Evolutionary conservation across 2,888 invertebrate species (phyloP).

Genomic region (Nebria salina): DNA sequence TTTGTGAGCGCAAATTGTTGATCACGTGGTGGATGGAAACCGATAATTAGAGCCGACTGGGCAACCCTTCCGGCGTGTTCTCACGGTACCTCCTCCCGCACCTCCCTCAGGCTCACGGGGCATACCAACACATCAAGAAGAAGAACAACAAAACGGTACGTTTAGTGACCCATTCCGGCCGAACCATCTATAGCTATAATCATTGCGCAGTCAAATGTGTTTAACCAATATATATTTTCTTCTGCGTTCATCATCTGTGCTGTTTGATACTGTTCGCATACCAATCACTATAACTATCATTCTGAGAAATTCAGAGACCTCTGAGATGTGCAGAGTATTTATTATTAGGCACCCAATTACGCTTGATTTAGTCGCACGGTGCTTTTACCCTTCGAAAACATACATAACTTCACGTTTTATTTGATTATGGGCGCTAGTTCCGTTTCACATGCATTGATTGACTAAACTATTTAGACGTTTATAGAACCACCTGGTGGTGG

Average conservation of each 20-base stretch:
- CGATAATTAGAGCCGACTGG: constrained; percentile 28
- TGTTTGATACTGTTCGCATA: background rate
- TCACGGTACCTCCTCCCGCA: constrained; percentile 24
- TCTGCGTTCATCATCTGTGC: background rate
- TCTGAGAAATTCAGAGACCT: background rate
- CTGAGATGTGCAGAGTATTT: background rate
- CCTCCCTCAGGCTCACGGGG: background rate
- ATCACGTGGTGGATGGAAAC: constrained; percentile 24
- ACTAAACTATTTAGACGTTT: too few species aligned
- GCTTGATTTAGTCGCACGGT: background rate
- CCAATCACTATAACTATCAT: background rate
- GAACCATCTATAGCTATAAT: constrained; percentile 5
- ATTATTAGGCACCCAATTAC: background rate
- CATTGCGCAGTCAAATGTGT: constrained; percentile 27
- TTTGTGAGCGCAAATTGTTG: constrained; percentile 20
- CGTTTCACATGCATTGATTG: background rate
- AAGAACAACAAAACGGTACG: constrained; percentile 9
- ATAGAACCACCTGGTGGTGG: too few species aligned
- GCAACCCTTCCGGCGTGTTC: constrained; percentile 34
- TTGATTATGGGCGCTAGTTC: background rate
- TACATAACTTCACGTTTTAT: background rate
- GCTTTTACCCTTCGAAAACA: background rate
- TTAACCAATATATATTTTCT: constrained; percentile 14
- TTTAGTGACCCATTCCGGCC: constrained; percentile 14
- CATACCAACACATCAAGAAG: background rate